Evolutionary conservation across 35 echinoderm and acorn worm genomes (phyloP), one percentile per base, ranked within the genome.

Genomic region (Stichopus chloronotus): DNA sequence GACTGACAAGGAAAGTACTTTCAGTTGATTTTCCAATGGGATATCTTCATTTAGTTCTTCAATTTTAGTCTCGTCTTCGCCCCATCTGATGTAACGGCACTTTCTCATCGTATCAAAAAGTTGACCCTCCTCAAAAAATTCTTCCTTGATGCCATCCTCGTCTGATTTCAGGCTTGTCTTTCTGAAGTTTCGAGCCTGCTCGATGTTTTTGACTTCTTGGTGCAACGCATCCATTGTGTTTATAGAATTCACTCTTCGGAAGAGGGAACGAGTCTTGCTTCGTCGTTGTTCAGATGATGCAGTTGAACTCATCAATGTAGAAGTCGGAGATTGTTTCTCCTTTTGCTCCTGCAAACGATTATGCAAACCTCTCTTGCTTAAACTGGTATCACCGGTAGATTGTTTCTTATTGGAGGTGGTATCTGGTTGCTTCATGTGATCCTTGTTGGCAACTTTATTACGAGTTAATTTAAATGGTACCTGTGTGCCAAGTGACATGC

Each of bases 101-200:
- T 94, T 94, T 76, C 91, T 72, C 96, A 97, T 95, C 54, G 91
- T 91, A 19, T 97, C 93, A 52, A 93, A 97, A 55, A 97, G 61
- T 55, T 97, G 86, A 10, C 81, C 93, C 20, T 97, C 91, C 78
- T 97, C 93, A 7, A 96, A 19, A 84, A 95, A 91, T 19, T 88
- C 86, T 58, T 92, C 91, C 0, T 79, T 78, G 8, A 86, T 59
- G 2, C 90, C 87, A n/a, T 90, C 87, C 22, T 94, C 86, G 6
- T 79, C 61, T 7, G 52, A 30, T 19, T 61, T 61, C 12, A 94
- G 82, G 57, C 60, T 78, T n/a, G 86, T 63, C 56, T 53, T 53
- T 83, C 88, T 76, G 52, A 91, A 87, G 53, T 81, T 94, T 0
- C 95, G 69, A 20, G 77, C 92, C 55, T 83, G 71, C 20, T 95